These are phyloP conservation scores for Calonectris borealis DNA, from an alignment of 2,113 vertebrate genomes.

Conservation along the genomic window DNA sequence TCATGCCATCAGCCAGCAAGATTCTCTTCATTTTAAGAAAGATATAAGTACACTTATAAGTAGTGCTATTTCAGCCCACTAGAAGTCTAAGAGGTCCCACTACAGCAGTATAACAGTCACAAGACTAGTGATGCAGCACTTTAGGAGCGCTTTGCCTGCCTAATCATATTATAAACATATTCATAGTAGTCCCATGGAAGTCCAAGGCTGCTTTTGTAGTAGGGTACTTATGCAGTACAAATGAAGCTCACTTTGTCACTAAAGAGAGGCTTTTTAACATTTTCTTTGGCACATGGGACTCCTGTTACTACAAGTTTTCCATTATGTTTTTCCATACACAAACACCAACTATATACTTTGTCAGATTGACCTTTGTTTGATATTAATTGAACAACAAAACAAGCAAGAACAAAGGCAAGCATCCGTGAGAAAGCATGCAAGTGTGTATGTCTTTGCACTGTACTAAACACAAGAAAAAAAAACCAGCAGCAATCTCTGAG, in stretches of 20 bases:
- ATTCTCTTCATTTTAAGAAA: slow-evolving; percentile 62
- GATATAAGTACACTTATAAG: slow-evolving; percentile 56
- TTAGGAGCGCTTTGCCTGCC: slow-evolving; percentile 57
- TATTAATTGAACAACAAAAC: slow-evolving; percentile 53
- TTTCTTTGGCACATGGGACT: slow-evolving; percentile 46
- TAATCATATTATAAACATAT: slow-evolving; percentile 75
- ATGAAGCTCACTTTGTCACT: slow-evolving; percentile 64
- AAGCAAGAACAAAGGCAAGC: slow-evolving; percentile 8
- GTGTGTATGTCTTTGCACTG: neutral
- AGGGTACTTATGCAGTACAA: slow-evolving; percentile 55
- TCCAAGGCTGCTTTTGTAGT: slow-evolving; percentile 59
- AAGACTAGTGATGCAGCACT: slow-evolving; percentile 66
- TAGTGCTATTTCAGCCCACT: slow-evolving; percentile 62
- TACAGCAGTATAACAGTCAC: slow-evolving; percentile 68
- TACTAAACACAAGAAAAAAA: neutral
- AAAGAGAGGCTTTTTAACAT: slow-evolving; percentile 60
- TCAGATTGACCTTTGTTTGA: slow-evolving; percentile 64
- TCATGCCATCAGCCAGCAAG: slow-evolving; percentile 21
- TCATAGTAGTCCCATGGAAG: slow-evolving; percentile 71
- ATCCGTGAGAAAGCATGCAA: neutral
- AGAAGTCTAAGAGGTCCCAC: slow-evolving; percentile 69
- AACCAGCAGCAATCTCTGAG: neutral
- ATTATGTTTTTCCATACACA: slow-evolving; percentile 45
- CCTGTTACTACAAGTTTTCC: slow-evolving; percentile 42
- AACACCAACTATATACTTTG: slow-evolving; percentile 30